Base-by-base conservation (phyloP, 2,888 invertebrate genomes). In the Amiota minor region DNA sequence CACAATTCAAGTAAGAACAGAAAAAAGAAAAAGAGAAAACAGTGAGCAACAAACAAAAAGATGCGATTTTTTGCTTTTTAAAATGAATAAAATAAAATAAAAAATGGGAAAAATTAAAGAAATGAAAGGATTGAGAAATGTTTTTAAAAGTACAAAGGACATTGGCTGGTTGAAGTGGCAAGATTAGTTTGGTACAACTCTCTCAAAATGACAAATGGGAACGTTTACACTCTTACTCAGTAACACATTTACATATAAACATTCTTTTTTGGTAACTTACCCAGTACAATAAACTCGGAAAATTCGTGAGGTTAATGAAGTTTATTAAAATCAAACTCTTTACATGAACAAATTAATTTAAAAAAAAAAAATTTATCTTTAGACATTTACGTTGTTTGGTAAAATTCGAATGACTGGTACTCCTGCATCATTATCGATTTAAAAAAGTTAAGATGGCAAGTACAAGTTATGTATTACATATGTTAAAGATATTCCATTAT, bases 261-360 rank as follows among this genome's bases (percentile, higher is more conserved):
- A 74, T n/a, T 35, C 35, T 35, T 6, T 35, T 35, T 35, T 35
- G 35, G 35, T 35, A 35, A 35, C 35, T 35, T 35, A 35, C 35
- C 35, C 35, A 35, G 2, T 35, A 35, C 6, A 2, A 35, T 35
- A 35, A 35, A 35, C 35, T 35, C 35, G 35, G 35, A 35, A 62
- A 62, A 45, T 62, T 23, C 62, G 23, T 45, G 62, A 20, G 47
- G 47, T 47, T n/a, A 59, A 49, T 77, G 76, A 84, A 85, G 83
- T 83, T 83, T 84, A 83, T 83, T 85, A 83, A 83, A 83, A 83
- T 83, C 85, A 84, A 85, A 84, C 76, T 74, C 77, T 81, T 81
- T 84, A 80, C 78, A 65, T 61, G 62, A 68, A 74, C 80, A 83
- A 83, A 83, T 83, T 83, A 83, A 83, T 83, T 83, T 82, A n/a